Evolutionary conservation across 2,113 vertebrate species (phyloP).

Genomic region (Callocephalon fimbriatum): DNA sequence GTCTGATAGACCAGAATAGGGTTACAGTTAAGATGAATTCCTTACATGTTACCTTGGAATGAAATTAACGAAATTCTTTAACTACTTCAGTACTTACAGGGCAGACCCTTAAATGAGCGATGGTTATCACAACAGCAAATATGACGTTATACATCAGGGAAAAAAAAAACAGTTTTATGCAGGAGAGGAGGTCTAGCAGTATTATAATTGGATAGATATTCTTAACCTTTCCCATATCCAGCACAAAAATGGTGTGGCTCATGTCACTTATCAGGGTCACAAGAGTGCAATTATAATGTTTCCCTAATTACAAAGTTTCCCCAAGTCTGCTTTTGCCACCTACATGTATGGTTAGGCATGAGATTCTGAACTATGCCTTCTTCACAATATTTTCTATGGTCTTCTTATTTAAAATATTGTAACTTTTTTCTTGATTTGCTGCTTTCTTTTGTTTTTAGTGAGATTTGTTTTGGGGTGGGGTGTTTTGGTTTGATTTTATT

Average conservation of each 20-base stretch:
- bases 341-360: not conserved
- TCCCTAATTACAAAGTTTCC: not conserved
- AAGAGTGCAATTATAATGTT: not conserved
- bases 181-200: not conserved
- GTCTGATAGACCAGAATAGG: not conserved
- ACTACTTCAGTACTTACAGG: not conserved
- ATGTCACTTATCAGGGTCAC: not conserved
- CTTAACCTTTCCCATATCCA: not conserved
- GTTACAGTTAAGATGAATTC: not conserved
- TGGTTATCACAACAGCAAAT: not conserved
- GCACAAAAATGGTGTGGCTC: not conserved
- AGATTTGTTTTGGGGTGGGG: fast-evolving
- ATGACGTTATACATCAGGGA: fast-evolving
- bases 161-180: not conserved
- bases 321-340: not conserved
- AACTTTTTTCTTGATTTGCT: not conserved
- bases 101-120: not conserved
- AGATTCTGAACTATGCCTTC: not conserved
- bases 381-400: not conserved
- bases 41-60: not conserved
- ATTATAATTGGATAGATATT: not conserved
- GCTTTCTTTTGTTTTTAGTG: not conserved
- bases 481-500: not conserved
- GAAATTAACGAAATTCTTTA: not conserved
- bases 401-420: not conserved